Evolutionary conservation across 92 coral and sea anemone genomes (phyloP).

Genomic region (Plumapathes pennacea): DNA sequence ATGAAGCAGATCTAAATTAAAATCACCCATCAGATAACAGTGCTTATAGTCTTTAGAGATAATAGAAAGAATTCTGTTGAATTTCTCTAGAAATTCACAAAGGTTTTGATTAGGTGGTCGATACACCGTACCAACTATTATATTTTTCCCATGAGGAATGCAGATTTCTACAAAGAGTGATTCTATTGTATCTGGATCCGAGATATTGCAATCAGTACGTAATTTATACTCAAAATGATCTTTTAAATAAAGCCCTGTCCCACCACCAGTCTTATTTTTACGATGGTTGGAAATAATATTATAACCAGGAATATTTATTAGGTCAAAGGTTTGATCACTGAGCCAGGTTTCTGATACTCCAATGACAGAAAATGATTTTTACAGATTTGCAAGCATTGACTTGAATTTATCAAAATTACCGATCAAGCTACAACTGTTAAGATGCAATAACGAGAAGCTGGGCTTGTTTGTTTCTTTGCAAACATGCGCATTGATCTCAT

Average conservation of each 20-base stretch:
- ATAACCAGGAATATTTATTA: constrained; percentile 16
- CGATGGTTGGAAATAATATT: constrained; percentile 15
- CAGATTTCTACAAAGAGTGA: constrained; percentile 19
- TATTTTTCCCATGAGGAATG: constrained; percentile 23
- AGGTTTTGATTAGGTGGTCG: constrained; percentile 46
- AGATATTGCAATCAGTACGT: constrained; percentile 1
- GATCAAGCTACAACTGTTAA: background rate
- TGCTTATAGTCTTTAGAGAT: constrained; percentile 4
- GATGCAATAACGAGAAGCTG: background rate
- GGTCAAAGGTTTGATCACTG: constrained; percentile 3
- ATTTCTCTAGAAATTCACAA: constrained; percentile 12
- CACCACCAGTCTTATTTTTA: constrained; percentile 17
- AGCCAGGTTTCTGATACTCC: constrained; percentile 45
- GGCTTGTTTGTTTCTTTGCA: too few species aligned
- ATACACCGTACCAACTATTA: constrained; percentile 23
- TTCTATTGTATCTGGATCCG: constrained; percentile 15
- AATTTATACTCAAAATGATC: constrained; percentile 15
- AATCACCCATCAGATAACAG: constrained; percentile 29
- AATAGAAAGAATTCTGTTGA: constrained; percentile 20
- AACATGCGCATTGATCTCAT: too few species aligned
- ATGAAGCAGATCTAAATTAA: constrained; percentile 7
- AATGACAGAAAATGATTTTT: constrained; percentile 12
- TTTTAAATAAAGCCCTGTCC: constrained; percentile 24
- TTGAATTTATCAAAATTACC: background rate
- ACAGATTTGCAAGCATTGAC: background rate